A percentile compares a stretch with the other conserved stretches of the same genome.
Conservation (phyloP, 2,888 invertebrate species). For the Cheilosia soror region DNA sequence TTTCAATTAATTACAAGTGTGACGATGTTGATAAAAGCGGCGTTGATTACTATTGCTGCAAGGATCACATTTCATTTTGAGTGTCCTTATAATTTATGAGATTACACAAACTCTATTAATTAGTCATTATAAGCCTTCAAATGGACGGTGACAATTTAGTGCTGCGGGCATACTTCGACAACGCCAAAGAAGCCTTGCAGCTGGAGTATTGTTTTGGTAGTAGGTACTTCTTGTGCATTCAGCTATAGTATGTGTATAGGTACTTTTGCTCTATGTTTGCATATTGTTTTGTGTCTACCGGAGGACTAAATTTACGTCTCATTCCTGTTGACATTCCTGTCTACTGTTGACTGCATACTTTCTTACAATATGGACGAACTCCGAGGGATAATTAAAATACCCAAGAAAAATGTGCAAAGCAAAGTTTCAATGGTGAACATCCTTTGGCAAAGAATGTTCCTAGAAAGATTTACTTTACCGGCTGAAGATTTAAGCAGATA, state of each 20-base stretch:
- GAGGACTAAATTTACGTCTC: no score
- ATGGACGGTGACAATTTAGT: background rate
- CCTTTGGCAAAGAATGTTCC: conserved; percentile 27
- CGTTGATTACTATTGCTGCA: conserved; percentile 49
- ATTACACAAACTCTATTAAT: conserved; percentile 50
- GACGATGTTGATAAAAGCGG: conserved; percentile 59
- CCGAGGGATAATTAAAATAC: background rate
- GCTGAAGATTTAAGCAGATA: conserved; percentile 11
- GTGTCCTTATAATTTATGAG: conserved; percentile 65
- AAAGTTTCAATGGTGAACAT: background rate
- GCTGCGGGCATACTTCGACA: background rate
- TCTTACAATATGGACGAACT: background rate
- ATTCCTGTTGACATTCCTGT: background rate
- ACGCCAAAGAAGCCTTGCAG: background rate
- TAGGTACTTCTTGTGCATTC: background rate
- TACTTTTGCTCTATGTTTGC: background rate
- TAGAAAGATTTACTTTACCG: conserved; percentile 58
- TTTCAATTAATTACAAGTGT: conserved; percentile 72
- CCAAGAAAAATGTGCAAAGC: background rate
- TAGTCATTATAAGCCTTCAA: conserved; percentile 24
- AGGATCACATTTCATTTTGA: conserved; percentile 58
- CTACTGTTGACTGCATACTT: background rate
- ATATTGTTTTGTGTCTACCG: background rate
- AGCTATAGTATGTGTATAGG: background rate
- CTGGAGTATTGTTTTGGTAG: background rate